Evolutionary conservation across 2,797 vertebrate species (phyloP).

Genomic region (Poecilia gillii): DNA sequence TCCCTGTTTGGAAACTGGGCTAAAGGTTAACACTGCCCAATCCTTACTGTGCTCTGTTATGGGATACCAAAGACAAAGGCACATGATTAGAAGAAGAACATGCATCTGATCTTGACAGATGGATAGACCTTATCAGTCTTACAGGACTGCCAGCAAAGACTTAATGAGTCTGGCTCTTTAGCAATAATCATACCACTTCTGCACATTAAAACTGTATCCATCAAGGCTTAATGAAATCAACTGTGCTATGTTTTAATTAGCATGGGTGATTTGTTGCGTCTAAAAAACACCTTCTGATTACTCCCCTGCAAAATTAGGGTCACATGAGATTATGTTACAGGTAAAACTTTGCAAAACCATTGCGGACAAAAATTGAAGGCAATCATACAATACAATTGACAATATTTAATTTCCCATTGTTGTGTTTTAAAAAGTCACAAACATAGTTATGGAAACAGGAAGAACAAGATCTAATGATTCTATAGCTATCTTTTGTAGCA

Average conservation of each 20-base stretch:
- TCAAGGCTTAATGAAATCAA: slow-evolving; percentile 9
- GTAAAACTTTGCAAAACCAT: background rate
- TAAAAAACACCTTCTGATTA: background rate
- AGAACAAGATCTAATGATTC: background rate
- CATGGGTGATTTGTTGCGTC: slow-evolving; percentile 6
- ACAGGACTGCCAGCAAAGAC: background rate
- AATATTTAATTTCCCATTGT: background rate
- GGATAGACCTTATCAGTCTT: background rate
- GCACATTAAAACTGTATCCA: slow-evolving; percentile 9
- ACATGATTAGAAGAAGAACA: slow-evolving; percentile 6
- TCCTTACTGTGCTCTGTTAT: background rate
- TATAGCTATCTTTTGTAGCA: background rate
- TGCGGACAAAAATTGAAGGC: background rate
- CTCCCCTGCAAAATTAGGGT: background rate
- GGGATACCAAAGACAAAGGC: background rate
- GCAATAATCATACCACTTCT: slow-evolving; percentile 7
- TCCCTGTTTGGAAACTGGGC: slow-evolving; percentile 23
- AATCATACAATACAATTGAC: background rate
- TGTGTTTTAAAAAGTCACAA: background rate
- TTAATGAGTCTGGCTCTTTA: slow-evolving; percentile 25
- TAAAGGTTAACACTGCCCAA: slow-evolving; percentile 23
- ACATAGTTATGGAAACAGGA: background rate
- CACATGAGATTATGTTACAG: background rate
- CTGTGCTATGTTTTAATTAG: slow-evolving; percentile 11
- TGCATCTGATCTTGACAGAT: slow-evolving; percentile 1